These are phyloP conservation scores for Potamarius usumacintae DNA, from an alignment of 2,113 vertebrate genomes.

Conservation along the genomic window DNA sequence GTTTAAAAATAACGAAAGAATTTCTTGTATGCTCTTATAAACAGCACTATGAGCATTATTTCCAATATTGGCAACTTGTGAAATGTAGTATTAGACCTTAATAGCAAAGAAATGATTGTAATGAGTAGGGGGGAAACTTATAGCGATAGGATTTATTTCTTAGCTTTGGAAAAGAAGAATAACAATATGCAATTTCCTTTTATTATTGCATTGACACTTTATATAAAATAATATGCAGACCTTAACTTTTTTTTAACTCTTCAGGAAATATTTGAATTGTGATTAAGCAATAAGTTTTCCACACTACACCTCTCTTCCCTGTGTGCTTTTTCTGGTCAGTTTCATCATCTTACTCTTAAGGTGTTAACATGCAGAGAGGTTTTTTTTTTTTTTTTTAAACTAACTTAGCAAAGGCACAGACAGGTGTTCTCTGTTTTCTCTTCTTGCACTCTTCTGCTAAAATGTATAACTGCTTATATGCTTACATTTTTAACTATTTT, in stretches of 20 bases:
- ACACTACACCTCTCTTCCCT: not conserved
- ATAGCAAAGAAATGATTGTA: slow-evolving; percentile 33
- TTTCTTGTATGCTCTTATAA: not conserved
- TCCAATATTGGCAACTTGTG: slow-evolving; percentile 10
- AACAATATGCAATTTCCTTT: slow-evolving; percentile 70
- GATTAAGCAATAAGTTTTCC: slow-evolving; percentile 19
- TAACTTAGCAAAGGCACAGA: not conserved
- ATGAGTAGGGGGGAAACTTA: not conserved
- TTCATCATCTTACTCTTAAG: slow-evolving; percentile 7
- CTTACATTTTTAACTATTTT: slow-evolving; percentile 1
- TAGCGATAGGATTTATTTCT: slow-evolving; percentile 15
- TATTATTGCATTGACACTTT: slow-evolving; percentile 76
- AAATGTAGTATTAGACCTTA: slow-evolving; percentile 33
- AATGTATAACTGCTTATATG: not conserved
- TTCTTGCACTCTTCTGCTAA: not conserved
- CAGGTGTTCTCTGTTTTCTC: not conserved
- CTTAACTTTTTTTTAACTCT: slow-evolving; percentile 53
- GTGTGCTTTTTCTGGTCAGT: slow-evolving; percentile 9
- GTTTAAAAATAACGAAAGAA: not conserved
- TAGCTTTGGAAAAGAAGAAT: slow-evolving; percentile 40
- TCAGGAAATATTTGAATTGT: slow-evolving; percentile 56
- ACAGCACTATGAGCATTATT: slow-evolving; percentile 5
- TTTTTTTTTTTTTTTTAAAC: not conserved
- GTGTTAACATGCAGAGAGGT: not conserved
- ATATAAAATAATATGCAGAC: slow-evolving; percentile 59